Percentiles rank a stretch among this genome's conserved stretches.
Conservation (phyloP, 2,888 invertebrate genomes). For the Campaea margaritaria region DNA sequence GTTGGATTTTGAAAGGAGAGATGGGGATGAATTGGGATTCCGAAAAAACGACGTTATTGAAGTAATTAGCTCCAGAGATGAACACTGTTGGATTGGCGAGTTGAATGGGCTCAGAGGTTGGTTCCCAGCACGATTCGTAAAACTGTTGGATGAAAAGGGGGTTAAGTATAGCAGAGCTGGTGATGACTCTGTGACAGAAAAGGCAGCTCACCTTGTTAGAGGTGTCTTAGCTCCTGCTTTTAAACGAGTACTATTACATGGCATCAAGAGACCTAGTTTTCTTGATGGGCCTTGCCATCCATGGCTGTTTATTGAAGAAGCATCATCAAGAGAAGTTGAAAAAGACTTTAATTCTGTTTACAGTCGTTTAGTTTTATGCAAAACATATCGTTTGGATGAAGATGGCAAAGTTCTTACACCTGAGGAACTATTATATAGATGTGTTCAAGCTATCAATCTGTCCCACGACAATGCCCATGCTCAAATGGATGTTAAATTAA, state of each 20-base stretch:
- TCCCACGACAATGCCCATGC: slow-evolving; percentile 98
- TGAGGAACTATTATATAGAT: slow-evolving; percentile 97
- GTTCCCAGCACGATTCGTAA: slow-evolving; percentile 99
- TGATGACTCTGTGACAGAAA: slow-evolving; percentile 98
- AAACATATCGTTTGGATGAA: slow-evolving; percentile 99
- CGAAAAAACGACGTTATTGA: slow-evolving; percentile 99
- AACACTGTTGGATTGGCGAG: slow-evolving; percentile 99
- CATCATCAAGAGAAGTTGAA: slow-evolving; percentile 97
- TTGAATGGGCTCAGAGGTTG: slow-evolving; percentile 97
- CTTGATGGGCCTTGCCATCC: slow-evolving; percentile 98
- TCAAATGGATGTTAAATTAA: slow-evolving; percentile 99
- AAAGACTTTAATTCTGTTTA: slow-evolving; percentile 99
- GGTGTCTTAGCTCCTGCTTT: slow-evolving; percentile 97
- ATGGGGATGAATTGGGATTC: slow-evolving; percentile 99
- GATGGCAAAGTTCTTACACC: slow-evolving; percentile 99
- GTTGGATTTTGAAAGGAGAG: slow-evolving; percentile 98
- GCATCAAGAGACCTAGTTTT: slow-evolving; percentile 96
- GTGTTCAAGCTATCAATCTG: slow-evolving; percentile 97
- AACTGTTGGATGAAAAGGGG: slow-evolving; percentile 95
- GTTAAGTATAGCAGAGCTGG: slow-evolving; percentile 94
- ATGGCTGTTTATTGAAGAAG: slow-evolving; percentile 99
- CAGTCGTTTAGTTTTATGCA: slow-evolving; percentile 97
- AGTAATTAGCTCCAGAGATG: slow-evolving; percentile 98
- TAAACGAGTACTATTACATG: slow-evolving; percentile 97
- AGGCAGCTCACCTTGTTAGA: slow-evolving; percentile 97